Conservation (phyloP, 1,140 invertebrate species). For the Amyelois transitella region DNA sequence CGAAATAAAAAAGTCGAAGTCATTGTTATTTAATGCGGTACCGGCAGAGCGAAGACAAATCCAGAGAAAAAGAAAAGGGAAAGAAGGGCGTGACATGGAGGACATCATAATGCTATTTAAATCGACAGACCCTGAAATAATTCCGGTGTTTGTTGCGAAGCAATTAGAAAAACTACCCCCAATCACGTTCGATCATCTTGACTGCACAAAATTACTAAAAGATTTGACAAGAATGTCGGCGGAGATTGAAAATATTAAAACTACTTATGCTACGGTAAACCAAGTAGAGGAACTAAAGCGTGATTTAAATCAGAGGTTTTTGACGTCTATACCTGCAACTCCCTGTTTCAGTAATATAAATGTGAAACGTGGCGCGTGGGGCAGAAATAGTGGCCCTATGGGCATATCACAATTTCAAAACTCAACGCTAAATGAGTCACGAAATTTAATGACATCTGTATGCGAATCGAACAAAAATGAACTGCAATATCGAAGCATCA, state of each 20-base stretch:
- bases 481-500: background rate
- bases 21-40: slow-evolving; percentile 11
- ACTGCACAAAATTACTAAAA: slow-evolving; percentile 17
- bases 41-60: slow-evolving; percentile 3
- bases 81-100: slow-evolving; percentile 3
- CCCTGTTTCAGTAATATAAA: too few species aligned
- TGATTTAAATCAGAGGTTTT: background rate
- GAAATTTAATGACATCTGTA: background rate
- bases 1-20: slow-evolving; percentile 15
- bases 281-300: slow-evolving; percentile 3
- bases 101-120: slow-evolving; percentile 16
- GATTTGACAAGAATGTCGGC: slow-evolving; percentile 13
- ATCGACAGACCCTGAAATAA: slow-evolving; percentile 10
- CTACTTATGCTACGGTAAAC: slow-evolving; percentile 8
- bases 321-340: too few species aligned
- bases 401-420: background rate
- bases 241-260: slow-evolving; percentile 12
- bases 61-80: slow-evolving; percentile 4
- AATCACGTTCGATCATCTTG: too few species aligned
- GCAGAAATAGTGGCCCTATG: background rate
- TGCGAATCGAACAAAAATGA: background rate
- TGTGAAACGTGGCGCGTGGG: too few species aligned
- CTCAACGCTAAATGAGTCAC: background rate
- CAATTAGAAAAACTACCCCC: slow-evolving; percentile 14
- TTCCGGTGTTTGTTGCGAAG: slow-evolving; percentile 16